phyloP scores from a whole-genome alignment of 1,140 invertebrate species.

The Trichonephila clavata region DNA sequence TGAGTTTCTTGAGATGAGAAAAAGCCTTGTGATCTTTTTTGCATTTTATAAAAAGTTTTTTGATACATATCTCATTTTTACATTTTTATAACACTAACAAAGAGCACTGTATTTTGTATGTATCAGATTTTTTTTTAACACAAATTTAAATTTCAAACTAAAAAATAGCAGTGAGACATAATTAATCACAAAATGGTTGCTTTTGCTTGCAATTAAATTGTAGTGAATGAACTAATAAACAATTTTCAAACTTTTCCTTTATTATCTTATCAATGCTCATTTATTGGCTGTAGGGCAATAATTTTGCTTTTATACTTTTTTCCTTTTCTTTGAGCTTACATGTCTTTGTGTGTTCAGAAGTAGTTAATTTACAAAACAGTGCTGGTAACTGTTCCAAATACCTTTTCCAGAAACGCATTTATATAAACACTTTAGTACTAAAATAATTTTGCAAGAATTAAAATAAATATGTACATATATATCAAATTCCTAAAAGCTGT shows the following conservation, averaged over 20 bases:
- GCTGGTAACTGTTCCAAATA: constrained; percentile 59
- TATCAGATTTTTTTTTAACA: constrained; percentile 58
- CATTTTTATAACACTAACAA: constrained; percentile 70
- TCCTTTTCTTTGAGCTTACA: neutral
- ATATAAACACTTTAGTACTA: neutral
- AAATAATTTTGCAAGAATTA: too few species aligned
- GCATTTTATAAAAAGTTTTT: constrained; percentile 53
- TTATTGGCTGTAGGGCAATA: neutral
- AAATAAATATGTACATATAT: too few species aligned
- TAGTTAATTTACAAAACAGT: constrained; percentile 19
- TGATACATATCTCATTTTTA: constrained; percentile 71
- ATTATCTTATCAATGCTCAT: neutral
- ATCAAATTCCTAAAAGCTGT: too few species aligned
- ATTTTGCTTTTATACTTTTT: neutral
- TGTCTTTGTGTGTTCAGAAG: neutral
- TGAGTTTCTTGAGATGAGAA: constrained; percentile 41
- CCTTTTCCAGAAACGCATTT: constrained; percentile 33
- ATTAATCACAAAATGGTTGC: neutral
- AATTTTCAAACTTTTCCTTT: neutral
- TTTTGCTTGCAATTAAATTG: constrained; percentile 33
- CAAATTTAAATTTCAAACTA: constrained; percentile 38
- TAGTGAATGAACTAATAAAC: neutral
- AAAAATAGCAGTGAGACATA: constrained; percentile 10
- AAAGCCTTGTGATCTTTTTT: constrained; percentile 69
- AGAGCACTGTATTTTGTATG: constrained; percentile 68